Evolutionary conservation across 2,888 invertebrate species (phyloP), one percentile per base, ranked within the genome.

Genomic region (Drosophila heteroneura): DNA sequence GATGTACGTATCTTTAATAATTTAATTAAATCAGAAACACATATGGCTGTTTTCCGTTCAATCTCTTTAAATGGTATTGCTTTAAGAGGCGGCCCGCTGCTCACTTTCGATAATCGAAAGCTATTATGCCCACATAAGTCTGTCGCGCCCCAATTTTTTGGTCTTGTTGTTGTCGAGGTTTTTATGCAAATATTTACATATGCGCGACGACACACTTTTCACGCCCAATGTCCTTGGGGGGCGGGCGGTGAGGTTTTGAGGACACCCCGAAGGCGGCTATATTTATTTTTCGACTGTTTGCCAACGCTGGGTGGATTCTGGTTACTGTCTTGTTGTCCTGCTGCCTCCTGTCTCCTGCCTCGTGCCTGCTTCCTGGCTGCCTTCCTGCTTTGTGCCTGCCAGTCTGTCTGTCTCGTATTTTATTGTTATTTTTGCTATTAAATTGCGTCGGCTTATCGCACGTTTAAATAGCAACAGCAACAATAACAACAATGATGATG

Each of bases 351-450:
- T 1, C 9, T 22, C 16, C 26, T 47, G 19, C 9, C n/a, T n/a
- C 16, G 19, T 47, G n/a, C 10, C 28, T 28, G 28, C 52, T 28
- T 26, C 14, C 32, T 37, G 7, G 39, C 67, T 57, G 41, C n/a
- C 47, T 47, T 47, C 69, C 69, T 61, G n/a, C 74, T 59, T 28
- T 3, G 52, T 33, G 54, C 32, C 59, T 54, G 59, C 30, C 66
- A 69, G 74, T 70, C 82, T 66, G 59, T 33, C 56, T 69, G 81
- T 89, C 79, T 74, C 77, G 89, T 84, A 82, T 87, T 87, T 87
- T 87, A 90, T 90, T 87, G 91, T 90, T 89, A 90, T 87, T 87
- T 87, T 90, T 90, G 89, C 87, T 87, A 90, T 87, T 87, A 87
- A 87, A 87, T 87, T 90, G 87, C 84, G 87, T 87, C 79, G 87